A percentile compares a stretch with the other conserved stretches of the same genome.
These are phyloP conservation scores for Troides oblongomaculatus DNA, from an alignment of 2,888 invertebrate species.

Conservation along the genomic window DNA sequence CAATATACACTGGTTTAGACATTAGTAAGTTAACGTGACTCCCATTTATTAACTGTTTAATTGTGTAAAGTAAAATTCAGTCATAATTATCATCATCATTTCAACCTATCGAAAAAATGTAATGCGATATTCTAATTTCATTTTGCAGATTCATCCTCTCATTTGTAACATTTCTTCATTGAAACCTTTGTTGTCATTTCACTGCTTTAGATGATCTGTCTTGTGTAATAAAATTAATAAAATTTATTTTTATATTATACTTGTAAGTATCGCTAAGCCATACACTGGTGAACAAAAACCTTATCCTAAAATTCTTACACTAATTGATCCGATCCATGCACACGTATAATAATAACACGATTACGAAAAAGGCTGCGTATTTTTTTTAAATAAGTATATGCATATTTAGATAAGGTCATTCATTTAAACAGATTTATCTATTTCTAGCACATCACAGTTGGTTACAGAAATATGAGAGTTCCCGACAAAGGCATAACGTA, in stretches of 20 bases:
- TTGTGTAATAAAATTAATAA: too few relatives aligned
- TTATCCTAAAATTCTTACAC: too few relatives aligned
- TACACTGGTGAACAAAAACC: too few relatives aligned
- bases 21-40: slow-evolving; percentile 76
- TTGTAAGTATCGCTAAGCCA: too few relatives aligned
- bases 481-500: slow-evolving; percentile 91
- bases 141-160: neutral
- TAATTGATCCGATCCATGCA: too few relatives aligned
- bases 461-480: slow-evolving; percentile 90
- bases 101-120: too few relatives aligned
- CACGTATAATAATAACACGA: too few relatives aligned
- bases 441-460: slow-evolving; percentile 83
- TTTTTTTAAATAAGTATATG: neutral
- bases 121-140: neutral
- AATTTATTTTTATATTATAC: too few relatives aligned
- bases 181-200: neutral
- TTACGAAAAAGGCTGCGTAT: too few relatives aligned
- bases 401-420: neutral
- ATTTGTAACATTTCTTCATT: neutral
- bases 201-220: too few relatives aligned
- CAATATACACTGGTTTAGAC: slow-evolving; percentile 86
- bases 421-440: neutral
- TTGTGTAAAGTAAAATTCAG: neutral
- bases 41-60: neutral
- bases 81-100: neutral